Evolutionary conservation across 2,797 vertebrate genomes (phyloP), one percentile per base, ranked within the genome.

Genomic region (Anableps anableps): DNA sequence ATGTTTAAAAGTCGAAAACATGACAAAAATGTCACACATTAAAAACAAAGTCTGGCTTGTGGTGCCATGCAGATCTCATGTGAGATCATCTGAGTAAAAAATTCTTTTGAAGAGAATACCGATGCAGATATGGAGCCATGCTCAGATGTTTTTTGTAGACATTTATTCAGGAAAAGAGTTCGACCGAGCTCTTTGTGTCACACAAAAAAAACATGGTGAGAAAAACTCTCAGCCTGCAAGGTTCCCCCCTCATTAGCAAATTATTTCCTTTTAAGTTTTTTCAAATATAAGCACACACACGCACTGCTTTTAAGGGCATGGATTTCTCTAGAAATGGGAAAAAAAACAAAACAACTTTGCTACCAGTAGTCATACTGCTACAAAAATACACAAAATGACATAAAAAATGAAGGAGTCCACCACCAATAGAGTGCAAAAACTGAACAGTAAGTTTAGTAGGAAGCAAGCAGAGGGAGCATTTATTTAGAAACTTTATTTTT

Each of bases 221-320:
- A 93, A 93, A 87, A 89, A 91, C 92, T 96, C 96, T 97, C 96
- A 96, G 93, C 96, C 96, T 95, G 96, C 93, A 91, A 97, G 96
- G 95, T 91, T 92, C 76, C 83, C 93, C 91, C 93, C 92, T 94
- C 88, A 66, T 86, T 85, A 88, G 93, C 87, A 91, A 90, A 92
- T 82, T 81, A 92, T 83, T 82, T 93, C 74, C 77, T 92, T 88
- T 93, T 89, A 91, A 91, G 89, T 91, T 76, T 62, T 85, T 80
- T 90, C 78, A 92, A 82, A 89, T 86, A 85, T 88, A 80, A 92
- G 88, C 85, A 93, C 88, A 92, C 75, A 83, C 43, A 81, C 88
- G 86, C 81, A 83, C 38, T 43, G 79, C 77, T 73, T 73, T 75
- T 21, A 48, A 62, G 82, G 85, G 92, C 82, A 92, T 31, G n/a